These are phyloP conservation scores for Drosophila parabipectinata DNA, from an alignment of 1,140 invertebrate species.

Conservation along the genomic window DNA sequence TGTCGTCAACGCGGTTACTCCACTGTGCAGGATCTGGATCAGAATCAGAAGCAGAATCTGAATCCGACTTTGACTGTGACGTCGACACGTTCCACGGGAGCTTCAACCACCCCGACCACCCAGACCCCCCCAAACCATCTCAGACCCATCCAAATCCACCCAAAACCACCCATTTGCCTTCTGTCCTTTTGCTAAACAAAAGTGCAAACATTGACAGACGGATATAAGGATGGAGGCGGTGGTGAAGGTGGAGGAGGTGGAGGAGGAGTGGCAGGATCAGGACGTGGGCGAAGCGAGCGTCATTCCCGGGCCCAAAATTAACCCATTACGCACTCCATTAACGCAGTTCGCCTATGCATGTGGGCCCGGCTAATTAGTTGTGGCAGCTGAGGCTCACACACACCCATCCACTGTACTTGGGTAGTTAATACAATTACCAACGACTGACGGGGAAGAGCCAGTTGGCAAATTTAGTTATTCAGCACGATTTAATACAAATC, in stretches of 20 bases:
- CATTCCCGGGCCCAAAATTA: conserved; percentile 59
- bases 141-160: neutral
- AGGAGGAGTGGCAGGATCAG: neutral
- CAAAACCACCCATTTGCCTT: conserved; percentile 5
- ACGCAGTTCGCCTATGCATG: conserved; percentile 69
- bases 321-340: conserved; percentile 81
- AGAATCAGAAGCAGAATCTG: conserved; percentile 17
- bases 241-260: neutral
- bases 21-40: conserved; percentile 21
- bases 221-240: conserved; percentile 1
- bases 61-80: conserved; percentile 30
- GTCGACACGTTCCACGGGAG: conserved; percentile 42
- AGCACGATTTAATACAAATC: conserved; percentile 47
- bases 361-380: conserved; percentile 69
- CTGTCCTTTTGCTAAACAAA: conserved; percentile 41
- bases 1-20: conserved; percentile 57
- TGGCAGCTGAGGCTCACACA: conserved; percentile 63
- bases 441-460: conserved; percentile 30
- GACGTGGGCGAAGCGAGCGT: neutral
- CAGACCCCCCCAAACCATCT: neutral
- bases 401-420: neutral
- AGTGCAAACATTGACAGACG: conserved; percentile 55
- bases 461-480: conserved; percentile 64
- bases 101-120: neutral
- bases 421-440: conserved; percentile 51